These are phyloP conservation scores for Arctopsyche grandis DNA, from an alignment of 1,140 invertebrate species.

Conservation along the genomic window DNA sequence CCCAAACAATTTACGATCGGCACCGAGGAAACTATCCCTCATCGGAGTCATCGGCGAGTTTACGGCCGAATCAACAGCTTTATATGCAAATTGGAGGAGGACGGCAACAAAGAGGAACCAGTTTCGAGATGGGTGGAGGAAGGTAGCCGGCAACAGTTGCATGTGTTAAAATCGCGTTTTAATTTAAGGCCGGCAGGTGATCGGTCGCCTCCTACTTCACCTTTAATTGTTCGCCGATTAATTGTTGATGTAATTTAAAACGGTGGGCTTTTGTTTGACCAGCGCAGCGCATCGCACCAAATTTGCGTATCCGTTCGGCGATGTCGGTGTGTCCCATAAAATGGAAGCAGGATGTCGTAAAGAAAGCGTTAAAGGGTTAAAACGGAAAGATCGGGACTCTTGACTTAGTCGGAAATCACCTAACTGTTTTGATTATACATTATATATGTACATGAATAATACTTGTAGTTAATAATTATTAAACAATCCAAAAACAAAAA, in stretches of 20 bases:
- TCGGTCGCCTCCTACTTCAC: constrained; percentile 6
- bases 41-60: background rate
- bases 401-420: too few species aligned
- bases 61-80: constrained; percentile 36
- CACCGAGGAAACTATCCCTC: constrained; percentile 30
- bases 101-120: background rate
- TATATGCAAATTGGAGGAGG: constrained; percentile 45
- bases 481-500: too few species aligned
- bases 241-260: constrained; percentile 46
- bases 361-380: background rate
- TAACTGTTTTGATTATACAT: too few species aligned
- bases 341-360: constrained; percentile 8
- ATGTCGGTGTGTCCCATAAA: background rate
- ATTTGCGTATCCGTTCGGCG: constrained; percentile 13
- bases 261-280: constrained; percentile 4
- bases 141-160: constrained; percentile 13
- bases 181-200: constrained; percentile 48
- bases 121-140: constrained; percentile 8
- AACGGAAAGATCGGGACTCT: too few species aligned
- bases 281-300: background rate
- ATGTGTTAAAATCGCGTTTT: constrained; percentile 45
- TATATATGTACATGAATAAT: too few species aligned
- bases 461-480: too few species aligned
- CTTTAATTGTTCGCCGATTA: constrained; percentile 50
- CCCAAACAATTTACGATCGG: constrained; percentile 24